Evolutionary conservation across 2,888 invertebrate genomes (phyloP).

Genomic region (Yponomeuta cagnagella): DNA sequence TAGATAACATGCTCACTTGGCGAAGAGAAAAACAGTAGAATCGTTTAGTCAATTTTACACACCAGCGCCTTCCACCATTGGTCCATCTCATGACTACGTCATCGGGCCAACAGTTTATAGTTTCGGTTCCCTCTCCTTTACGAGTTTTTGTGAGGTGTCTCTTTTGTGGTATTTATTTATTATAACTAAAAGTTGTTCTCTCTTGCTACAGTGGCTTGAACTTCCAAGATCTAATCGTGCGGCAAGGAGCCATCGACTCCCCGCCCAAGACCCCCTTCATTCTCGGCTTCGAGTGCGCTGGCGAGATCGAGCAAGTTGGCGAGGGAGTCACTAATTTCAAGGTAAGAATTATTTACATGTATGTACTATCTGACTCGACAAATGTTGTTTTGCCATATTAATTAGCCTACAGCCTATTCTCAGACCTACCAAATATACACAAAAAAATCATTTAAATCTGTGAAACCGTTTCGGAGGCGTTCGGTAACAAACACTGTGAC

Average conservation of each 20-base stretch:
- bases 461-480: too few relatives aligned
- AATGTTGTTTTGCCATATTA: too few relatives aligned
- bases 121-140: too few relatives aligned
- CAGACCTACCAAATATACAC: too few relatives aligned
- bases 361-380: too few relatives aligned
- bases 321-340: conserved; percentile 87
- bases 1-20: not conserved
- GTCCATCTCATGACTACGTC: not conserved
- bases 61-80: not conserved
- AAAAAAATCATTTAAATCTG: too few relatives aligned
- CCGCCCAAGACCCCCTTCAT: conserved; percentile 93
- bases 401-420: too few relatives aligned
- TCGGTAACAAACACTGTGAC: too few relatives aligned
- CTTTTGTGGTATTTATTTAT: not conserved
- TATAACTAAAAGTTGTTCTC: not conserved
- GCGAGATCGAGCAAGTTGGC: conserved; percentile 85
- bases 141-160: too few relatives aligned
- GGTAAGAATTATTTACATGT: conserved; percentile 49
- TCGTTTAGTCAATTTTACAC: not conserved
- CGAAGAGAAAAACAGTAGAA: conserved; percentile 1
- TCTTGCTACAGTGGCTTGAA: conserved; percentile 86
- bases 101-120: too few relatives aligned
- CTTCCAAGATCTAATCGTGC: conserved; percentile 92
- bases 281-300: conserved; percentile 92
- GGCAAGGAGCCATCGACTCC: conserved; percentile 90